Evolutionary conservation across 2,797 vertebrate genomes (phyloP), one percentile per base, ranked within the genome.

Genomic region (Manis javanica): DNA sequence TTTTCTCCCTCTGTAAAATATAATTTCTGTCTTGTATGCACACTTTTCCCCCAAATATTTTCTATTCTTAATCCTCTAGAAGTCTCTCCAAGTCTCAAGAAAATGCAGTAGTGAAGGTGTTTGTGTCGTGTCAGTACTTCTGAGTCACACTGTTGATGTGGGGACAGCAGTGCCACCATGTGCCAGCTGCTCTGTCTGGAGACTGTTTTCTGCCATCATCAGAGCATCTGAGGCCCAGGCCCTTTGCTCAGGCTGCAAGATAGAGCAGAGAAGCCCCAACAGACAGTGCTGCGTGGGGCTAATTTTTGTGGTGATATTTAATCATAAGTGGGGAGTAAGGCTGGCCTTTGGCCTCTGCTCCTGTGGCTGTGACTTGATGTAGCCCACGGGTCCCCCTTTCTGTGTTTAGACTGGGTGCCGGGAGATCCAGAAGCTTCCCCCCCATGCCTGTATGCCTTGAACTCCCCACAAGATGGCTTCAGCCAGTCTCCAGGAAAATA

Each of bases 81-180:
- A 85, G 37, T 57, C 9, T 23, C 34, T 11, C 11, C 34, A 7
- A 49, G 55, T 49, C 14, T 93, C 57, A 55, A n/a, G 37, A 46
- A 78, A 29, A 37, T n/a, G 29, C 26, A 15, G 19, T 23, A 31
- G 55, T 13, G 7, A 9, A 34, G 23, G 21, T 11, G 0, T 18
- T 59, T 21, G 1, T 86, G 29, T n/a, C 23, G 23, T 57, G 31
- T 87, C n/a, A 26, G 11, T 21, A 3, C 66, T 79, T 59, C 75
- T 49, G 46, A 55, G 16, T 59, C 39, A 46, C 46, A 34, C 39
- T 1, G 0, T 1, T 34, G 42, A 8, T 14, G 3, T 10, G 8
- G n/a, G 61, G 82, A 31, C 19, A n/a, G 15, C 42, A 34, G 37
- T 0, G 0, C 11, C 39, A 0, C 42, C 11, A 12, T 10, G 2